Percentiles rank a stretch among this genome's conserved stretches.
phyloP scores from a whole-genome alignment of 2,113 vertebrate genomes.

The Microtus oregoni region DNA sequence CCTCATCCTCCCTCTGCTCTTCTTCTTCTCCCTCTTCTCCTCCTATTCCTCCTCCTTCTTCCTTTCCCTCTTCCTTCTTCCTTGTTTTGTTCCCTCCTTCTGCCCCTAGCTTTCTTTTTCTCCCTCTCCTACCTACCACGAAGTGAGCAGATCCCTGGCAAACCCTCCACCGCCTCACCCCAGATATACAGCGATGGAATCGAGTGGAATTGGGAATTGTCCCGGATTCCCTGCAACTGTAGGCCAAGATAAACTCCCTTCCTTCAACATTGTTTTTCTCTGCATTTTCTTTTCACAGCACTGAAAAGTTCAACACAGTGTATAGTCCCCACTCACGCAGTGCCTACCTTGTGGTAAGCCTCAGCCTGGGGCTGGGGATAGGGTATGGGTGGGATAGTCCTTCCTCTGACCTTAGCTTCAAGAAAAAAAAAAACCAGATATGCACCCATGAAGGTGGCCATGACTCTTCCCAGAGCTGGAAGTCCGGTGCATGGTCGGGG shows the following conservation, averaged over 20 bases:
- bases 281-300: background rate
- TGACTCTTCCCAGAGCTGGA: background rate
- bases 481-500: rapidly evolving
- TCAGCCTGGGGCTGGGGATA: background rate
- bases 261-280: background rate
- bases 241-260: background rate
- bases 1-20: rapidly evolving
- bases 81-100: too few relatives aligned
- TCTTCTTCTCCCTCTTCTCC: rapidly evolving
- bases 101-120: background rate
- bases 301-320: background rate
- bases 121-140: too few relatives aligned
- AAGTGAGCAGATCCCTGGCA: background rate
- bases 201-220: background rate
- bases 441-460: rapidly evolving
- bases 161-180: background rate
- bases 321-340: rapidly evolving
- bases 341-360: rapidly evolving
- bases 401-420: background rate
- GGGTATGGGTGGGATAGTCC: rapidly evolving
- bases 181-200: background rate
- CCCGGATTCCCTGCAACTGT: background rate
- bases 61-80: background rate
- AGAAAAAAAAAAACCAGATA: background rate
- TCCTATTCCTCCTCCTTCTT: background rate